Evolutionary conservation across 2,113 vertebrate species (phyloP).

Genomic region (Ochotona princeps): DNA sequence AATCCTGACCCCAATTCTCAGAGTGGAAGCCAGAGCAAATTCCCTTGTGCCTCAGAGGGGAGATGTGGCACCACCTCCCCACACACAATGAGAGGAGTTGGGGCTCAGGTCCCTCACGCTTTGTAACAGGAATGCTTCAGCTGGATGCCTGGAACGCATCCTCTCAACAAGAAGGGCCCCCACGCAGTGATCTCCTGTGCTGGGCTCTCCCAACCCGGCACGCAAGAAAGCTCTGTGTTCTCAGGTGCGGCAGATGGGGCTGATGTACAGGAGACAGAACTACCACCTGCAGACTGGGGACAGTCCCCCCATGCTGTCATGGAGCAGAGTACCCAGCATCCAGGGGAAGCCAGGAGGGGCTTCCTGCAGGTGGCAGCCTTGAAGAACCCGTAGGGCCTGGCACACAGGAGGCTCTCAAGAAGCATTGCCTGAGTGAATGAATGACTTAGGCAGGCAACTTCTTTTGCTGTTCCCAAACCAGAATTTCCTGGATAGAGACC

Average conservation of each 20-base stretch:
- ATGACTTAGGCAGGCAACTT: background rate
- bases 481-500: background rate
- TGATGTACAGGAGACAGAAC: background rate
- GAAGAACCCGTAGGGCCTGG: background rate
- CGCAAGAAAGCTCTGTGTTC: background rate
- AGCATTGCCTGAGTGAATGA: background rate
- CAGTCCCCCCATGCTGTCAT: accelerated
- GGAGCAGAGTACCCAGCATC: background rate
- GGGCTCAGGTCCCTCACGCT: too few species aligned
- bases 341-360: background rate
- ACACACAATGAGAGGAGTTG: background rate
- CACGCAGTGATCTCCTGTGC: background rate
- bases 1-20: background rate
- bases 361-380: background rate
- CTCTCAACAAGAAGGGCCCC: background rate
- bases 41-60: background rate
- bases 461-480: background rate
- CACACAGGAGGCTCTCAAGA: background rate
- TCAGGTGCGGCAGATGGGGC: background rate
- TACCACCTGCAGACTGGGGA: background rate
- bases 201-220: background rate
- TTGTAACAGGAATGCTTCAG: background rate
- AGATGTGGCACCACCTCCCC: background rate
- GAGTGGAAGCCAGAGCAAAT: background rate
- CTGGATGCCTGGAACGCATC: background rate